These are phyloP conservation scores for Pardosa pseudoannulata DNA, from an alignment of 2,888 invertebrate species.

Conservation along the genomic window DNA sequence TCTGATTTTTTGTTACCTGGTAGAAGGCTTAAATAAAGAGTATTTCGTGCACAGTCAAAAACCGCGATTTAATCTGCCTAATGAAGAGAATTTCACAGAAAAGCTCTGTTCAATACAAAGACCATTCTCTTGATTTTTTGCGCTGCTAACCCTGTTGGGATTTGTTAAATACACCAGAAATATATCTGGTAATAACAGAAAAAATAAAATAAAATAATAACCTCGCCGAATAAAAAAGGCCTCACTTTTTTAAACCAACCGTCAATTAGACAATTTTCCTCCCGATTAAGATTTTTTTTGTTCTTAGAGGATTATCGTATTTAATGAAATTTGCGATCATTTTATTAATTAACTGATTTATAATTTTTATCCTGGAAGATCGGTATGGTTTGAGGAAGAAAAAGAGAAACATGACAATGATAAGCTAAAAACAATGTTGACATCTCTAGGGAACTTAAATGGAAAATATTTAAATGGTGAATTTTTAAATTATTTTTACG, in stretches of 20 bases:
- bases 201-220: conserved; percentile 10
- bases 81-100: conserved; percentile 49
- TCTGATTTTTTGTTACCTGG: conserved; percentile 9
- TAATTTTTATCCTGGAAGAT: conserved; percentile 24
- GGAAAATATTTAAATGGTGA: not conserved
- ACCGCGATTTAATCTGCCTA: conserved; percentile 46
- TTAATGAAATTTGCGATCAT: conserved; percentile 64
- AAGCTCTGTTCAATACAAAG: conserved; percentile 23
- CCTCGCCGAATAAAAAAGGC: not conserved
- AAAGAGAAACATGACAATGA: not conserved
- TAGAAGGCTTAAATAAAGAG: not conserved
- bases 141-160: conserved; percentile 13
- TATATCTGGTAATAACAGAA: not conserved
- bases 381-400: not conserved
- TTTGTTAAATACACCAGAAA: conserved; percentile 46
- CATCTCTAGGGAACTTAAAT: not conserved
- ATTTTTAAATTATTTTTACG: not conserved
- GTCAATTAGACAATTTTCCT: conserved; percentile 34
- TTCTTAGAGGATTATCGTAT: conserved; percentile 40
- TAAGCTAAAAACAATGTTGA: not conserved
- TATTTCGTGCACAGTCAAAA: conserved; percentile 43
- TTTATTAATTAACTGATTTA: conserved; percentile 55
- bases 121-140: not conserved
- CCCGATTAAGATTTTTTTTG: not conserved
- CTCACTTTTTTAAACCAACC: conserved; percentile 23